Evolutionary conservation across 2,888 invertebrate species (phyloP), one percentile per base, ranked within the genome.

Genomic region (Parnassius mnemosyne): DNA sequence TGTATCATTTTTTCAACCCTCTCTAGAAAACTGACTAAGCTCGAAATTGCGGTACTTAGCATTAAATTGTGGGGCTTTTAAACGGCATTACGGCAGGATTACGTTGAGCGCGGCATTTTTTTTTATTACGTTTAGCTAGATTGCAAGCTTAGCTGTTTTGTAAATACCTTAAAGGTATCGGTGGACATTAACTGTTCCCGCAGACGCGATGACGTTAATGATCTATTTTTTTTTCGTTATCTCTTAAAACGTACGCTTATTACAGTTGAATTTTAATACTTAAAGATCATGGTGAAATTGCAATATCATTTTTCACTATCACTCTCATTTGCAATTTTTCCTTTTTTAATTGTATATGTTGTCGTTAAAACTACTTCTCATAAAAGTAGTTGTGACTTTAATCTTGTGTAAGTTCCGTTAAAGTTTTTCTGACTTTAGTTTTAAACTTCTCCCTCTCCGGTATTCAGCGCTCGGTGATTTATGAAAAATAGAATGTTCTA

Each of bases 161-260:
- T 87, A 87, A 89, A 89, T 86, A 88, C 85, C 87, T 87, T 84
- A 80, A 84, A 89, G 85, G 87, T 91, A 90, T 89, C 83, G 87
- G 84, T 75, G 77, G 77, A 75, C 78, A 78, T 87, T 89, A 89
- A 88, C 81, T 84, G 81, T 70, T 72, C 79, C 76, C 75, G 80
- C 76, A 84, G 85, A 83, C 79, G 76, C 72, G 83, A 74, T 87
- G 90, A 90, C 87, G 81, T 83, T 89, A 90, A 91, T 87, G 87
- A 89, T 83, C 78, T 80, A 74, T 84, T 80, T 83, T 84, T 20
- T 81, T 86, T 84, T 83, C 79, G 80, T 83, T 88, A 87, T 89
- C 89, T 84, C 71, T 34, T 71, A 77, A 86, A 83, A 89, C 78
- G 84, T 83, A 89, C 84, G 86, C 80, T 84, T 84, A 85, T 85